Percentiles rank a stretch among this genome's conserved stretches.
Evolutionary conservation across 1,140 invertebrate species (phyloP).

Genomic region (Drosophila sucinea): DNA sequence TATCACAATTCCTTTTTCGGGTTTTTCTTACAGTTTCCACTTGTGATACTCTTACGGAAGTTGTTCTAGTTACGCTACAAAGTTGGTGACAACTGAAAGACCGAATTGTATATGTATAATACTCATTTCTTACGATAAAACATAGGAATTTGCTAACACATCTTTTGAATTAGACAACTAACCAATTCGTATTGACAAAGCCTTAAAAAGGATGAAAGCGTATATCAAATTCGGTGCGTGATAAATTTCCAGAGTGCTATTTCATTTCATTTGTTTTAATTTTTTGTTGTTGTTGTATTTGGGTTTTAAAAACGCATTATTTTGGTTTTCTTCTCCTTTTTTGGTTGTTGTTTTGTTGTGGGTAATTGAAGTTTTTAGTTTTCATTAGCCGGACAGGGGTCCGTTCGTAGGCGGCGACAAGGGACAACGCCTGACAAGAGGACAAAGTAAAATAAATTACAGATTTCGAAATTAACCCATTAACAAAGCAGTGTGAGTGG

Average conservation of each 20-base stretch:
- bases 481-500: slow-evolving; percentile 24
- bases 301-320: slow-evolving; percentile 79
- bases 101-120: too few species aligned
- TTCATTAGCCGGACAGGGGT: slow-evolving; percentile 68
- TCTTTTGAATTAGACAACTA: too few species aligned
- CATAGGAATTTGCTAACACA: too few species aligned
- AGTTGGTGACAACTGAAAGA: not conserved
- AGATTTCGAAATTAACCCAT: slow-evolving; percentile 57
- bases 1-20: slow-evolving; percentile 76
- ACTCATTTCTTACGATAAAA: too few species aligned
- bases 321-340: slow-evolving; percentile 25
- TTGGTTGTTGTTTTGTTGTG: slow-evolving; percentile 39
- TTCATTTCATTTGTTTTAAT: not conserved
- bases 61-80: not conserved
- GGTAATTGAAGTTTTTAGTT: slow-evolving; percentile 83
- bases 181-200: too few species aligned
- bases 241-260: not conserved
- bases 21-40: slow-evolving; percentile 61
- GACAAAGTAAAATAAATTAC: slow-evolving; percentile 48
- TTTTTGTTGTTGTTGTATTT: not conserved
- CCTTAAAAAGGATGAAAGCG: not conserved
- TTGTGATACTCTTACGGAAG: not conserved
- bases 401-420: slow-evolving; percentile 39
- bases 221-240: not conserved
- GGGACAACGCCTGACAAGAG: slow-evolving; percentile 39